A percentile compares a stretch with the other conserved stretches of the same genome.
Evolutionary conservation across 2,888 invertebrate species (phyloP).

Genomic region (Cephus runcator): DNA sequence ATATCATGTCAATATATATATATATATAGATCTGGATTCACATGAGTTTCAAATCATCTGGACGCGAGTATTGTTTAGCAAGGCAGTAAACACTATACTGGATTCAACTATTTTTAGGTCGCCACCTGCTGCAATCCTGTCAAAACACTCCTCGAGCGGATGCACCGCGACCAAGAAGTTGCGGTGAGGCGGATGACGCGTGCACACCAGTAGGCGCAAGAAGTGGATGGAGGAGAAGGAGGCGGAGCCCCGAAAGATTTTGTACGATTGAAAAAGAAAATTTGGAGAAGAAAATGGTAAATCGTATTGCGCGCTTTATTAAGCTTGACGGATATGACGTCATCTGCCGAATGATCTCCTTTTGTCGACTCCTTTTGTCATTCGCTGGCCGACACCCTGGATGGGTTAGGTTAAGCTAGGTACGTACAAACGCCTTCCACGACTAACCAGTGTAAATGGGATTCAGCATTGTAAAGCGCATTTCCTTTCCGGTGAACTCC

Average conservation of each 20-base stretch:
- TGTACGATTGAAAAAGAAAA: neutral
- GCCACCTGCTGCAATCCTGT: neutral
- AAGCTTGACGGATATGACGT: neutral
- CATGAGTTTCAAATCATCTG: neutral
- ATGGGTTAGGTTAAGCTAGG: neutral
- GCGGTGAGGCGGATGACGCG: neutral
- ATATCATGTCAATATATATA: too few relatives aligned
- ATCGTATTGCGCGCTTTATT: slow-evolving; percentile 5
- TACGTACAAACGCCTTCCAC: neutral
- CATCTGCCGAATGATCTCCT: neutral
- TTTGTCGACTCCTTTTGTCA: neutral
- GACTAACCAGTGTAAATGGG: neutral
- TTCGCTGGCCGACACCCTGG: neutral
- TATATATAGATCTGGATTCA: neutral
- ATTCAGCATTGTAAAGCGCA: neutral
- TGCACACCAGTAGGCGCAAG: neutral
- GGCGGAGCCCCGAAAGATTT: neutral
- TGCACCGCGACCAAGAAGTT: neutral
- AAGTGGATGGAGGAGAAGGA: neutral
- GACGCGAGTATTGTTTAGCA: neutral
- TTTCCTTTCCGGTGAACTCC: neutral
- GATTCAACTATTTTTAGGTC: neutral
- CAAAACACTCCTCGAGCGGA: neutral
- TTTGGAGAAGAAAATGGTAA: neutral
- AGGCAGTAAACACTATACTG: neutral